Conservation (phyloP, 1,140 invertebrate genomes). For the Metopolophium dirhodum region DNA sequence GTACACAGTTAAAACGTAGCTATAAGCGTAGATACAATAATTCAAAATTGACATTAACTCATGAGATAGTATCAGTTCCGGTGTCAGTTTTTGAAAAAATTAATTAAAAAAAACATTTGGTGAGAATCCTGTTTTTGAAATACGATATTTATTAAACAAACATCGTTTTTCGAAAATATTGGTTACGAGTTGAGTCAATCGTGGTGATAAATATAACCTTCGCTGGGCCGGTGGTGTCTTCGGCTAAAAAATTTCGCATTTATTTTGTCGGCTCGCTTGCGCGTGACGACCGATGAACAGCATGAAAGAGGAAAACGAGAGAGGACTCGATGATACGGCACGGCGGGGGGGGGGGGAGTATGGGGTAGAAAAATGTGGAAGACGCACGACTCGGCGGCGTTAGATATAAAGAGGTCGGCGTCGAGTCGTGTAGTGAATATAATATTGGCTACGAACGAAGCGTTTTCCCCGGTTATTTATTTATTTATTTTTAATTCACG, state of each 20-base stretch:
- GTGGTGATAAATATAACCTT: no score
- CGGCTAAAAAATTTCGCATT: neutral
- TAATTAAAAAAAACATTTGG: neutral
- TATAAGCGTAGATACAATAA: neutral
- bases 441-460: neutral
- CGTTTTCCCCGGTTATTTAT: neutral
- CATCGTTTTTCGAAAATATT: neutral
- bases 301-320: neutral
- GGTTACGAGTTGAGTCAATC: neutral
- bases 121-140: neutral
- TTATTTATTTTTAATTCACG: neutral
- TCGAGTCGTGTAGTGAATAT: conserved; percentile 13
- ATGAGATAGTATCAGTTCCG: neutral
- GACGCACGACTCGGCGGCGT: neutral
- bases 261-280: neutral
- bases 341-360: neutral
- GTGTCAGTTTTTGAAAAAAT: neutral
- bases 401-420: conserved; percentile 11
- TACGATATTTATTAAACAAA: neutral
- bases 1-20: neutral
- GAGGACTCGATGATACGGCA: neutral
- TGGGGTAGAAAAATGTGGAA: neutral
- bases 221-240: neutral
- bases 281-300: neutral
- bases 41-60: neutral